Conservation (phyloP, 2,797 vertebrate species). For the Nothura maculosa region DNA sequence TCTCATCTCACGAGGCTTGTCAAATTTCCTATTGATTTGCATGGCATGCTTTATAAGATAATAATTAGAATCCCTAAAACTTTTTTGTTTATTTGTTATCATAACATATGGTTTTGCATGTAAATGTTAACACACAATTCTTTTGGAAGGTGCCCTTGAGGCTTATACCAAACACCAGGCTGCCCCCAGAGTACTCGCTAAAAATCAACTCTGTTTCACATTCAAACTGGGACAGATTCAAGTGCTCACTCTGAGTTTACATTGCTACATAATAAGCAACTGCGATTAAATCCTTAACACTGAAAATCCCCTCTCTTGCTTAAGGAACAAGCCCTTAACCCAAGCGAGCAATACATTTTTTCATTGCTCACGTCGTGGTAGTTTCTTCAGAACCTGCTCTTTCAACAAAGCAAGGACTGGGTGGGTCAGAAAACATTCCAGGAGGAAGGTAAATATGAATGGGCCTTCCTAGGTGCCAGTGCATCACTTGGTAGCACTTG, state of each 20-base stretch:
- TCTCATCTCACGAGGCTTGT: constrained; percentile 21
- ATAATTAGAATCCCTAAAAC: not conserved
- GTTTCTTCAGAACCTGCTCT: not conserved
- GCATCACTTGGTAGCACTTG: not conserved
- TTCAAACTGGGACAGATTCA: not conserved
- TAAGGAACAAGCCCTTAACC: not conserved
- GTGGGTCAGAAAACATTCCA: not conserved
- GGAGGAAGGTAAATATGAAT: not conserved
- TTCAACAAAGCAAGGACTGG: not conserved
- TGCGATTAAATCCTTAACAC: constrained; percentile 2
- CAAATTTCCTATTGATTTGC: constrained; percentile 5
- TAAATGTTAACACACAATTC: not conserved
- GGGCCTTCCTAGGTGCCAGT: not conserved
- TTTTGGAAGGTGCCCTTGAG: not conserved
- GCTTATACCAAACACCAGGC: not conserved
- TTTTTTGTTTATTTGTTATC: not conserved
- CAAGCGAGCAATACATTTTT: not conserved
- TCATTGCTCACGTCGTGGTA: not conserved
- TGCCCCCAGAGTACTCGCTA: not conserved
- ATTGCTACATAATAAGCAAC: constrained; percentile 22
- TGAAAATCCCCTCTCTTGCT: constrained; percentile 30
- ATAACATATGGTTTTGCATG: not conserved
- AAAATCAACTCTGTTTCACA: not conserved
- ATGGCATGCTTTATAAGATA: not conserved
- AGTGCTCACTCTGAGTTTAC: constrained; percentile 3